phyloP scores from a whole-genome alignment of 2,797 vertebrate genomes.

The Peromyscus attwateri region DNA sequence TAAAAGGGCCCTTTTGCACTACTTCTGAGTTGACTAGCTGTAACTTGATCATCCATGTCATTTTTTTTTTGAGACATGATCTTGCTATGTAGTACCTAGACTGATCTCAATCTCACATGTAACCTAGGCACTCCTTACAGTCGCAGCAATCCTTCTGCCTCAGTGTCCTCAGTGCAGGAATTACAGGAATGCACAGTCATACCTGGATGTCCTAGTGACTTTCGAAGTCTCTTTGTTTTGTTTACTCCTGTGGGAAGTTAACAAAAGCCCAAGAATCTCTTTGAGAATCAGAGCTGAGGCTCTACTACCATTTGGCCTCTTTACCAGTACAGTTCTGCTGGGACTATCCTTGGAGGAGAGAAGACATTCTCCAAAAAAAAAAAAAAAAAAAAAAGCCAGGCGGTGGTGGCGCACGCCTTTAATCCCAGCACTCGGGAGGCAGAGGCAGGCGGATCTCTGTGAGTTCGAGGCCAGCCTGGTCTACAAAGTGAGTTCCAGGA shows the following conservation, averaged over 20 bases:
- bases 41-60: not conserved
- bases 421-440: no score
- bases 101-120: not conserved
- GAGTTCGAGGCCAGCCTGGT: no score
- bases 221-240: not conserved
- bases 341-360: no score
- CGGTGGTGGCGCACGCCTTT: no score
- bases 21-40: not conserved
- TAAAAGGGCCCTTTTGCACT: slow-evolving; percentile 34
- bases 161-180: not conserved
- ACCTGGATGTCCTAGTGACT: not conserved
- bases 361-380: not conserved
- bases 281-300: slow-evolving; percentile 75
- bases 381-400: no score
- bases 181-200: not conserved
- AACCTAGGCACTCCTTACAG: not conserved
- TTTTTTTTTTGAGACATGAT: not conserved
- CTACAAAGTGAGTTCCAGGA: no score
- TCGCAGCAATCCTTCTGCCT: not conserved
- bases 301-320: slow-evolving; percentile 72
- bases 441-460: no score
- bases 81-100: not conserved
- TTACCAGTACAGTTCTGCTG: slow-evolving; percentile 83
- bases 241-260: slow-evolving; percentile 41
- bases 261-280: slow-evolving; percentile 74